These are phyloP conservation scores for Heteromurus nitidus DNA, from an alignment of 2,888 invertebrate genomes.

Conservation along the genomic window DNA sequence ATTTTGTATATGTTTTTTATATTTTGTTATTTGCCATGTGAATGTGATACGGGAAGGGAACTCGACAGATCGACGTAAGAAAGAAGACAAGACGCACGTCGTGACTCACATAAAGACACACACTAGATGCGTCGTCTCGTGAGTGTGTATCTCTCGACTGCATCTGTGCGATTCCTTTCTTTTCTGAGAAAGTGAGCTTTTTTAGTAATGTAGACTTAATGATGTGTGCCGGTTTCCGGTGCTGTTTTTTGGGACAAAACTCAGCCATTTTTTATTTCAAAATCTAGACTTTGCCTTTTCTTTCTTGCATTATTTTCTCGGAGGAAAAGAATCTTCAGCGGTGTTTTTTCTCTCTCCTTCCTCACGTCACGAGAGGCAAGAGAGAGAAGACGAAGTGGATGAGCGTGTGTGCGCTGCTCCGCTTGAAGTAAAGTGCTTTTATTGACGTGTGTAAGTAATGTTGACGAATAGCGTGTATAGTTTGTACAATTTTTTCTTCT, in stretches of 20 bases:
- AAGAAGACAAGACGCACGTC: too few species aligned
- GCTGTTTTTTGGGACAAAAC: slow-evolving; percentile 49
- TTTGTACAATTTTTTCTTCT: background rate
- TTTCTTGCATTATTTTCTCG: too few species aligned
- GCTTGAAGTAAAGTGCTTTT: slow-evolving; percentile 33
- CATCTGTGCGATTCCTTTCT: too few species aligned
- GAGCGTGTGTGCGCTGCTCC: slow-evolving; percentile 11
- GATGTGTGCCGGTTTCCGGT: slow-evolving; percentile 69
- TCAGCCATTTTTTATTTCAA: slow-evolving; percentile 32
- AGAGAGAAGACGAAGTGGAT: slow-evolving; percentile 35
- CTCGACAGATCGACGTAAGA: slow-evolving; percentile 21
- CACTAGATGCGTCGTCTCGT: too few species aligned
- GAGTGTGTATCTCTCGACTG: too few species aligned
- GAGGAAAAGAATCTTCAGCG: too few species aligned
- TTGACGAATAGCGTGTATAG: slow-evolving; percentile 24
- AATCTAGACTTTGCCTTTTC: background rate
- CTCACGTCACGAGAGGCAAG: slow-evolving; percentile 31
- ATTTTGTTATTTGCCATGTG: too few species aligned
- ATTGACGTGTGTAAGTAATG: slow-evolving; percentile 32
- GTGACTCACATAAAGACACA: too few species aligned
- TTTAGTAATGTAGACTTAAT: slow-evolving; percentile 65
- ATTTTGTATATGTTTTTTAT: background rate
- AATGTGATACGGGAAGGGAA: slow-evolving; percentile 6
- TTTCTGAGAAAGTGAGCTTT: slow-evolving; percentile 32
- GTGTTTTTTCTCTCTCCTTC: slow-evolving; percentile 5